Base-by-base conservation (phyloP, 2,888 invertebrate species). In the Trichogramma dendrolimi region DNA sequence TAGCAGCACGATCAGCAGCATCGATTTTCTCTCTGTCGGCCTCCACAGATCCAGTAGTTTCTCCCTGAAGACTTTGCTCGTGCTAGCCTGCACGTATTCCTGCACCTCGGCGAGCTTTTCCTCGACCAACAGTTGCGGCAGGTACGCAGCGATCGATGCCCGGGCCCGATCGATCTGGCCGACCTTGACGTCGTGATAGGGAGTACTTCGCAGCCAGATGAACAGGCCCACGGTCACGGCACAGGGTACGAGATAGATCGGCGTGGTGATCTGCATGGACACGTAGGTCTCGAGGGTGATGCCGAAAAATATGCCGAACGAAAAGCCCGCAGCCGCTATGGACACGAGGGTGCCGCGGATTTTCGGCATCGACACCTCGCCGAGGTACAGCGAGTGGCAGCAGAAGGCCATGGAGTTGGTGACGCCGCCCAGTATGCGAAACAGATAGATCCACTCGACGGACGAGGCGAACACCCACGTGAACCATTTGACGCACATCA, bases 311-410 rank as follows among this genome's bases (percentile, higher is more conserved):
- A 63, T 69, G 5, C 78, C 78, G 0, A 74, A 44, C 1, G 72
- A 69, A 8, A 60, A 70, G 4, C 78, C 77, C 0, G 72, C 44
- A 1, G 72, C 68, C 42, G 74, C 70, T 4, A 74, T 27, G 1
- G 71, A 66, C 0, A 76, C 70, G 10, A 77, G 43, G 0, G 74
- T 69, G 4, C 77, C 78, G 0, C 78, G 72, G 8, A 77, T 73
- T 4, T 58, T 67, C 2, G 72, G 71, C 8, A 63, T 62, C 0
- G 74, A 68, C 39, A 74, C 68, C 53, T 75, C 75, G 0, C 72
- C 74, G 8, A 75, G 60, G 66, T 71, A 75, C 1, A 75, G 61
- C 0, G 74, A 71, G 49, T 71, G 74, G 6, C 68, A 67, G 6
- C 67, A 63, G 60, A 68, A 72, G 27, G 68, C 67, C 61, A 70